Conservation (phyloP, 2,113 vertebrate genomes). For the Peucedramus taeniatus region DNA sequence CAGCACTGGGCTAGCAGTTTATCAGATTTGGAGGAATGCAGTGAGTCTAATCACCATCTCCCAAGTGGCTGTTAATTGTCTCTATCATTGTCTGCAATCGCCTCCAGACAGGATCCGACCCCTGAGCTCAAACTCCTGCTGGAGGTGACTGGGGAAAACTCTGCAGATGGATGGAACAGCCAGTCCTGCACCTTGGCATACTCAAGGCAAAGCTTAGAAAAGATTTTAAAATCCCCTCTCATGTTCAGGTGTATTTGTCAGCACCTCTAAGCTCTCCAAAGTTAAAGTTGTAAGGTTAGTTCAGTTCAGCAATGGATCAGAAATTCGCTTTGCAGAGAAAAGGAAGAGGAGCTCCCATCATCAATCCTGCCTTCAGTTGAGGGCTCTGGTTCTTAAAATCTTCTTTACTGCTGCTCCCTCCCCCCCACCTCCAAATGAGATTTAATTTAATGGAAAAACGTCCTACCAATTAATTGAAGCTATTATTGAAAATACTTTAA, state of each 20-base stretch:
- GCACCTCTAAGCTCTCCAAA: neutral
- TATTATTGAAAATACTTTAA: neutral
- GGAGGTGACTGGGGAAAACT: neutral
- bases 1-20: neutral
- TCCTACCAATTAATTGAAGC: neutral
- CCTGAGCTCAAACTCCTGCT: neutral
- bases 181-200: neutral
- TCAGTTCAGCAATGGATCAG: neutral
- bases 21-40: neutral
- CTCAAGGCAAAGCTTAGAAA: neutral
- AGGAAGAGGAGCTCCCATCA: neutral
- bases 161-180: neutral
- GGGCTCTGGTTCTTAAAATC: neutral
- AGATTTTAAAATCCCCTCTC: neutral
- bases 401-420: neutral
- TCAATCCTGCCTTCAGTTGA: neutral
- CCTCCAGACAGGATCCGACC: neutral
- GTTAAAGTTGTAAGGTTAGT: neutral
- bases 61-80: neutral
- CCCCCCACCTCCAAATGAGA: neutral
- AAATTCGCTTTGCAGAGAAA: neutral
- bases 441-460: neutral
- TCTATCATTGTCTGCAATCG: neutral
- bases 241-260: neutral
- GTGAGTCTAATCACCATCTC: neutral